Base-by-base conservation (phyloP, 2,113 vertebrate genomes). In the Bujurquina vittata region DNA sequence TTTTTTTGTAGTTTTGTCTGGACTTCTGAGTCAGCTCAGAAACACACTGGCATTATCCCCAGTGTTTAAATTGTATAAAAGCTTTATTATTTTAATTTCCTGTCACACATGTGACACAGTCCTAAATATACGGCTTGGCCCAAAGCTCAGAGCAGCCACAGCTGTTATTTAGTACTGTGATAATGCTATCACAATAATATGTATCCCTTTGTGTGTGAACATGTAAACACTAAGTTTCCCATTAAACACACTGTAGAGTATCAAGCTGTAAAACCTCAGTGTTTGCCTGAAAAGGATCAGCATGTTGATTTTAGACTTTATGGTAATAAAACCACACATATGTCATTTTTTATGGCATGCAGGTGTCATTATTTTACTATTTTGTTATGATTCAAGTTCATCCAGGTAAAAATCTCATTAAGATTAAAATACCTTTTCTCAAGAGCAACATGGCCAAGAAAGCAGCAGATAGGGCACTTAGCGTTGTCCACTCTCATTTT, bases 131-230 rank as follows among this genome's bases (percentile, higher is more conserved):
- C 12, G 20, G 2, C 46, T 5, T 1, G 0, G 72, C 40, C 55
- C 87, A 84, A 86, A 75, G 84, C 63, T 78, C 63, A 83, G 10
- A 49, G 43, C 62, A 74, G 61, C 40, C 22, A 29, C 31, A 60
- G 73, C 3, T 26, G 49, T 20, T 18, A 1, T 69, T 22, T n/a
- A 37, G 4, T 57, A 14, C 4, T 37, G 35, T 37, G 35, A 37
- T 37, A 37, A 10, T 37, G 35, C 35, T 75, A 52, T 58, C 23
- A 55, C 10, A 33, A 17, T 35, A 26, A 72, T 72, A 23, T 72
- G 23, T 22, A 9, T 61, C 5, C 54, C 1, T 83, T 31, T 59
- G 9, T 7, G 0, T 49, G 26, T 72, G 31, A 59, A 20, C 1
- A 2, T 8, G 18, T 7, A 40, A 5, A 11, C 3, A 22, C 4